Evolutionary conservation across 2,113 vertebrate species (phyloP), one percentile per base, ranked within the genome.

Genomic region (Paratilapia polleni): DNA sequence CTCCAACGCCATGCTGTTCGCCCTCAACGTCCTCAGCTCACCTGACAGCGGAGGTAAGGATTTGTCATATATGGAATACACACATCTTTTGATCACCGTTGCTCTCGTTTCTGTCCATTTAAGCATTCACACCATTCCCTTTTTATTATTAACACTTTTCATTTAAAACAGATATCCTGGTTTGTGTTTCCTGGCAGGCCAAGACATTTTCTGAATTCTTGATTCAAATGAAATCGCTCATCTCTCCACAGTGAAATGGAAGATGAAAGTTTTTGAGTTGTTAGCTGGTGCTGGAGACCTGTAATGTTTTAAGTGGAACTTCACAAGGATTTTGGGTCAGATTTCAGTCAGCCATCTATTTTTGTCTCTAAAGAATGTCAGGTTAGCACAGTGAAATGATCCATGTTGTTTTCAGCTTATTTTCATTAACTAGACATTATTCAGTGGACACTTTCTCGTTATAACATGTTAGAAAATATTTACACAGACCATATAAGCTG

Each of bases 1-100:
- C 96, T 99, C 98, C 94, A 99, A 98, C 8, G 98, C 98, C 78
- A 99, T 99, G 98, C 94, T 99, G 90, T 99, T 99, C 66, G 98
- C 98, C 80, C 97, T 99, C 91, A 99, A 99, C 83, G 96, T 99
- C 90, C 98, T 99, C 96, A 99, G 98, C 86, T 97, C 98, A 47
- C 98, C 98, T 80, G 98, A 99, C 85, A 54, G 92, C 75, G 98
- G 97, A 97, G 98, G 98, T 99, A 95, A 84, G 47, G 3, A 11
- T 26, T 43, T 15, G 14, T 38, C 1, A 38, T 3, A 9, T 6
- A 4, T 34, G 8, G 1, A 14, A 19, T 74, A 31, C 56, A 62
- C 12, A 1, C 3, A 75, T 57, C 9, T 43, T 15, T 57, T 28
- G 12, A 80, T 41, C n/a, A 41, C 26, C 3, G 15, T 49, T 36